Base-by-base conservation (phyloP, 2,888 invertebrate genomes). In the Neocrepidodera transversa region DNA sequence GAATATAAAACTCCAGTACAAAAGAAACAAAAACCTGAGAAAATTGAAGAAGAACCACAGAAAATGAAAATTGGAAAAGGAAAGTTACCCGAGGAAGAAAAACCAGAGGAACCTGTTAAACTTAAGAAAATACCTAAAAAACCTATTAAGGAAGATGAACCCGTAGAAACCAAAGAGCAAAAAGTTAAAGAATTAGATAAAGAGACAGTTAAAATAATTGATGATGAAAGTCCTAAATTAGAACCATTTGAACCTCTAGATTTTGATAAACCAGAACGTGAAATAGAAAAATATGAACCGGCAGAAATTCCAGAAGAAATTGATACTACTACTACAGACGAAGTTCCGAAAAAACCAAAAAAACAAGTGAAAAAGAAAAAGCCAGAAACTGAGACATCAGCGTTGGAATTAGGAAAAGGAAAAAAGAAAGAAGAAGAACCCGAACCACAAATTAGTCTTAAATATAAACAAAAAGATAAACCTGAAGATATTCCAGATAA, bases 41-140 rank as follows among this genome's bases (percentile, higher is more conserved):
- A 60, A 61, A 45, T 59, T 13, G 78, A 74, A 40, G 69, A 70
- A 60, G 67, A 75, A 65, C 61, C 79, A 52, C 71, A 79, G 71
- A 45, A 35, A 20, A 77, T 82, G 54, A 68, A 68, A 65, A 54
- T 73, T 40, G 72, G 71, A 2, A 84, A 84, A 73, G 85, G 85
- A 20, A 83, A 83, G 66, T 72, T 81, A 60, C 79, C 81, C 1
- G 68, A 74, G 47, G 67, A 69, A n/a, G 76, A 80, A 6, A 72
- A 77, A 35, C 74, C 67, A 10, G 66, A 74, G 1, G 84, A 85
- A 68, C 75, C 72, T 13, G 76, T 85, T 0, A 79, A 78, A 16
- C 74, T 85, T n/a, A 85, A 83, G 69, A 84, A 84, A 71, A 76
- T 82, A 45, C 82, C 83, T 1, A 69, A 78, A 51, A 83, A 83